A percentile compares a stretch with the other conserved stretches of the same genome.
phyloP scores from a whole-genome alignment of 2,888 invertebrate species.

The Seira ritae region DNA sequence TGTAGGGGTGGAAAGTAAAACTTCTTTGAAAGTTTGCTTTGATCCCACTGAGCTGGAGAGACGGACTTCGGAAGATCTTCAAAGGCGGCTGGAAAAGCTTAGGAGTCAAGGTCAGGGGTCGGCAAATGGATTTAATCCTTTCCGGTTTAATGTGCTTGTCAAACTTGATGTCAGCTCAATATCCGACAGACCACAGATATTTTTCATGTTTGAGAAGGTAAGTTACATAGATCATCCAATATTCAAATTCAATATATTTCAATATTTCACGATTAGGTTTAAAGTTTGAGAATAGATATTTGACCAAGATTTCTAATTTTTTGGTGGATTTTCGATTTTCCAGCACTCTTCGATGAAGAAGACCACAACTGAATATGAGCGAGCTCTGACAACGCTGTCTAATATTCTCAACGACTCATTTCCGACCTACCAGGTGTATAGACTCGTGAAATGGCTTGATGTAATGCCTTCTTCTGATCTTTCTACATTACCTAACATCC shows the following conservation, averaged over 20 bases:
- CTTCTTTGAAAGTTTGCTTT: background rate
- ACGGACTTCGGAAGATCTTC: conserved; percentile 17
- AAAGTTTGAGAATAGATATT: too few relatives aligned
- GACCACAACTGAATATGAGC: background rate
- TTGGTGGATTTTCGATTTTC: too few relatives aligned
- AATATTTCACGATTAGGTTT: too few relatives aligned
- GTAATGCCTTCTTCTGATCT: background rate
- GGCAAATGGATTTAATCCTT: background rate
- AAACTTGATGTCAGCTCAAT: conserved; percentile 48
- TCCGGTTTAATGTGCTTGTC: conserved; percentile 35
- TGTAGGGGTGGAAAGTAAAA: background rate
- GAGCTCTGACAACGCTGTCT: conserved; percentile 24
- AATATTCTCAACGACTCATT: conserved; percentile 29
- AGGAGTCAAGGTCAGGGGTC: background rate
- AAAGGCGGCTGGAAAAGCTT: background rate
- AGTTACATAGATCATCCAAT: too few relatives aligned
- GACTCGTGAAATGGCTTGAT: conserved; percentile 44
- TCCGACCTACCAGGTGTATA: conserved; percentile 33
- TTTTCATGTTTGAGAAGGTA: conserved; percentile 62
- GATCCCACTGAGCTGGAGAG: conserved; percentile 55
- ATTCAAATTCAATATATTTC: too few relatives aligned
- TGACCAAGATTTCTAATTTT: too few relatives aligned
- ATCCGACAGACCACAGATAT: conserved; percentile 40
- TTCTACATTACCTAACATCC: background rate
- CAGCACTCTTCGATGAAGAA: background rate